Evolutionary conservation across 2,113 vertebrate genomes (phyloP).

Genomic region (Strix uralensis): DNA sequence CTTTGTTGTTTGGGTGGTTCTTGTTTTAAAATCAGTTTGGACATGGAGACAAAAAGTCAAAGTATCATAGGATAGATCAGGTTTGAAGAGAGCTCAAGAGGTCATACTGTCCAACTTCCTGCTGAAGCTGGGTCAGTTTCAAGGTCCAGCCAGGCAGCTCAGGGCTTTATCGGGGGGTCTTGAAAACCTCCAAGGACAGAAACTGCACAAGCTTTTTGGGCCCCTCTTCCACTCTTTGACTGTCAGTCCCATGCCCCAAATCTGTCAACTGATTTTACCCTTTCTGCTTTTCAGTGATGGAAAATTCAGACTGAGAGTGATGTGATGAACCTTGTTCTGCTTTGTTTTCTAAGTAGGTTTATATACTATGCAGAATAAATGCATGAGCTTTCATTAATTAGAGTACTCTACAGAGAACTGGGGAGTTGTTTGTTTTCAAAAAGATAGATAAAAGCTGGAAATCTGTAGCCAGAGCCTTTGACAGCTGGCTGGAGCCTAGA

Average conservation of each 20-base stretch:
- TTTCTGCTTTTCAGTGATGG: neutral
- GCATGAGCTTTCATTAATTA: slow-evolving; percentile 55
- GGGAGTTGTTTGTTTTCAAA: slow-evolving; percentile 32
- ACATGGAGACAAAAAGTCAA: neutral
- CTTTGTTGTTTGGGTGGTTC: neutral
- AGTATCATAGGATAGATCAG: rapidly evolving
- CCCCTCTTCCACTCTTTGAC: neutral
- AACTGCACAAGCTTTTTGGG: neutral
- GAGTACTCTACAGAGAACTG: slow-evolving; percentile 16
- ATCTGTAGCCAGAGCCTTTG: neutral
- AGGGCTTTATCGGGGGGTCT: neutral
- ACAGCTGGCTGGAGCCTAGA: neutral
- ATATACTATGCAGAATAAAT: slow-evolving; percentile 40
- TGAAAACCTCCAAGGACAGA: neutral
- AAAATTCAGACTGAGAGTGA: slow-evolving; percentile 15
- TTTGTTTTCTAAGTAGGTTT: slow-evolving; percentile 21
- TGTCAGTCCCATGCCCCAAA: neutral
- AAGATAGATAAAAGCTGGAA: slow-evolving; percentile 32
- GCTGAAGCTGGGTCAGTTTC: neutral
- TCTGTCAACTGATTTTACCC: neutral
- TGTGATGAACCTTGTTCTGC: slow-evolving; percentile 34
- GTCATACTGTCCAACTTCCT: neutral
- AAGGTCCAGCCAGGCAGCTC: neutral
- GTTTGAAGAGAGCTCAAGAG: neutral
- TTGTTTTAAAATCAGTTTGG: neutral